These are phyloP conservation scores for Phrynocephalus guinanensis DNA, from an alignment of 2,797 vertebrate species.

Conservation along the genomic window DNA sequence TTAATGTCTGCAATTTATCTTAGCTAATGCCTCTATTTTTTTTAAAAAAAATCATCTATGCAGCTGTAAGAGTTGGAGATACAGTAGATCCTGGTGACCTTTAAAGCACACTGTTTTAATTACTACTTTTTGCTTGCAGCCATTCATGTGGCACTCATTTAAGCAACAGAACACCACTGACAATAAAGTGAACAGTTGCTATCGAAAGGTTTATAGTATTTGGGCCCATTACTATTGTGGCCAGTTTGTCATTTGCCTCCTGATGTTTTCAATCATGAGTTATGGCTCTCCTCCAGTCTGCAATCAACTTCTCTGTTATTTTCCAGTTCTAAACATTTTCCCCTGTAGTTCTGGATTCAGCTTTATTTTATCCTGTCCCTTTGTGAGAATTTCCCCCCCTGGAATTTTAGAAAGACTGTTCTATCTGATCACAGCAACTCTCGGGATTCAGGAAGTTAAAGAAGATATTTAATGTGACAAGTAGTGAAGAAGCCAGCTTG, in stretches of 20 bases:
- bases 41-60: neutral
- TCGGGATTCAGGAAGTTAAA: constrained; percentile 54
- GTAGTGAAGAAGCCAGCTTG: constrained; percentile 70
- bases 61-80: neutral
- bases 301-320: constrained; percentile 32
- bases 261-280: constrained; percentile 46
- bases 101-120: constrained; percentile 16
- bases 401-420: constrained; percentile 19
- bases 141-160: neutral
- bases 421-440: neutral
- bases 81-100: neutral
- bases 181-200: constrained; percentile 1
- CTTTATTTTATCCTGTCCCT: constrained; percentile 31
- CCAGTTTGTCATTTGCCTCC: constrained; percentile 35
- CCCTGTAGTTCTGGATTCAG: constrained; percentile 39
- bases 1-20: no score
- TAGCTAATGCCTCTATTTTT: neutral
- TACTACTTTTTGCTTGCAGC: neutral
- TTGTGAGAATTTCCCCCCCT: constrained; percentile 36
- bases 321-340: constrained; percentile 40
- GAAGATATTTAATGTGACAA: constrained; percentile 70
- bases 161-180: neutral
- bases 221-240: neutral
- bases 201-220: constrained; percentile 9
- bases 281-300: constrained; percentile 28